Evolutionary conservation across 1,140 invertebrate species (phyloP).

Genomic region (Polypedilum pembai): DNA sequence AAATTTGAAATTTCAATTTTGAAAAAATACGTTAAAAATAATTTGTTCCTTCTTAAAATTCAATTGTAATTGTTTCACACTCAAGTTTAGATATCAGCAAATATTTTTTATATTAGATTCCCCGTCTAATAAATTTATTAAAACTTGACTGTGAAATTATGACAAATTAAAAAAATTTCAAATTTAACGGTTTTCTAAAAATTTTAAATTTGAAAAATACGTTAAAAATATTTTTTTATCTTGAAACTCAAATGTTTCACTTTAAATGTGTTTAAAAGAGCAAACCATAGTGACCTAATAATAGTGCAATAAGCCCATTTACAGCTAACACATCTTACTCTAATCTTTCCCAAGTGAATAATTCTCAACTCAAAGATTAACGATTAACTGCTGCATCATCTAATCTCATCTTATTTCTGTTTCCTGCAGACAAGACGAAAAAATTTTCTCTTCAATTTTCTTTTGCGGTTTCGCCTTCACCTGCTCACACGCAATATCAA

Average conservation of each 20-base stretch:
- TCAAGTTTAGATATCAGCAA: background rate
- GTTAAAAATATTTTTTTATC: background rate
- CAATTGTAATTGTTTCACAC: background rate
- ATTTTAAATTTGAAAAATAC: background rate
- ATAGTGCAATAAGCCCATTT: background rate
- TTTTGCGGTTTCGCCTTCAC: background rate
- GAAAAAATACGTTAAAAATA: too few species aligned
- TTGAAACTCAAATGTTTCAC: too few species aligned
- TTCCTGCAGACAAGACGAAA: background rate
- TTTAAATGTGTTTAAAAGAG: too few species aligned
- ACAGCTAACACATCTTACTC: background rate
- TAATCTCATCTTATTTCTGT: constrained; percentile 7
- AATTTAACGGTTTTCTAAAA: too few species aligned
- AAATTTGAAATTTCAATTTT: too few species aligned
- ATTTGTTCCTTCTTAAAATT: background rate
- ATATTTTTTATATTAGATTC: too few species aligned
- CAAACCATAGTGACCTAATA: background rate
- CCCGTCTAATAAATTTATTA: too few species aligned
- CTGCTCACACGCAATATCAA: constrained; percentile 17
- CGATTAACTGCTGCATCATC: constrained; percentile 24
- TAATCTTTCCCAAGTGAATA: background rate
- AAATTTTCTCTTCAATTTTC: background rate
- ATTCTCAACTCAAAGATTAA: background rate
- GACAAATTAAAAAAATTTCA: too few species aligned
- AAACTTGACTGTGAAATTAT: too few species aligned